Evolutionary conservation across 64 coral and sea anemone genomes (phyloP).

Genomic region (Montipora capricornis): DNA sequence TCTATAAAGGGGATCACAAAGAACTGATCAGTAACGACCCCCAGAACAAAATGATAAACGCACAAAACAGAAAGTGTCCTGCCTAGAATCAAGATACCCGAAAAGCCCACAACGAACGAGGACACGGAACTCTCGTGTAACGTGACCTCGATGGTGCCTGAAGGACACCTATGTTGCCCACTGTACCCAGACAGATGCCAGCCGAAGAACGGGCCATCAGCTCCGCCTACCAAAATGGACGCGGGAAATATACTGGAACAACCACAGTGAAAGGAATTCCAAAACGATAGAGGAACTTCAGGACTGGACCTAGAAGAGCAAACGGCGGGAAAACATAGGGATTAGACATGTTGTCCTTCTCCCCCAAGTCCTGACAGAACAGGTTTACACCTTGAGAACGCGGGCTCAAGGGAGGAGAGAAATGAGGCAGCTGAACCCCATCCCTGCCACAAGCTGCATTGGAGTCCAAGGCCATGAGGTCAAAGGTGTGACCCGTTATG

Average conservation of each 20-base stretch:
- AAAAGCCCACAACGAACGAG: conserved; percentile 38
- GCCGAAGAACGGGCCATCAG: conserved; percentile 7
- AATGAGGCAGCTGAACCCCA: too few species aligned
- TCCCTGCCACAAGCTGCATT: too few species aligned
- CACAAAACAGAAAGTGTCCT: neutral
- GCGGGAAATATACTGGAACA: neutral
- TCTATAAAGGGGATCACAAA: neutral
- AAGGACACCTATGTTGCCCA: neutral
- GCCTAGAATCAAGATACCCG: neutral
- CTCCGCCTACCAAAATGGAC: conserved; percentile 32
- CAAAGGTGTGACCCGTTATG: too few species aligned
- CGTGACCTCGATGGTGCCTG: conserved; percentile 1
- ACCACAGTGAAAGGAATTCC: conserved; percentile 26
- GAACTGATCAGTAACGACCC: neutral
- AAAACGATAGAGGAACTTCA: too few species aligned
- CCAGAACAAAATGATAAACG: neutral
- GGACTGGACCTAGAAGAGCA: too few species aligned
- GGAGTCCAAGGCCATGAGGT: too few species aligned
- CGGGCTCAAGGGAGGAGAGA: neutral
- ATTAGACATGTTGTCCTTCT: too few species aligned
- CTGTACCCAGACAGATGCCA: neutral
- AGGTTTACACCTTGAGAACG: neutral
- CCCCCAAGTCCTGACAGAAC: neutral
- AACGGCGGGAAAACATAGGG: too few species aligned
- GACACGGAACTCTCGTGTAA: neutral